Base-by-base conservation (phyloP, 2,888 invertebrate genomes). In the Alloscopus bannaensis region DNA sequence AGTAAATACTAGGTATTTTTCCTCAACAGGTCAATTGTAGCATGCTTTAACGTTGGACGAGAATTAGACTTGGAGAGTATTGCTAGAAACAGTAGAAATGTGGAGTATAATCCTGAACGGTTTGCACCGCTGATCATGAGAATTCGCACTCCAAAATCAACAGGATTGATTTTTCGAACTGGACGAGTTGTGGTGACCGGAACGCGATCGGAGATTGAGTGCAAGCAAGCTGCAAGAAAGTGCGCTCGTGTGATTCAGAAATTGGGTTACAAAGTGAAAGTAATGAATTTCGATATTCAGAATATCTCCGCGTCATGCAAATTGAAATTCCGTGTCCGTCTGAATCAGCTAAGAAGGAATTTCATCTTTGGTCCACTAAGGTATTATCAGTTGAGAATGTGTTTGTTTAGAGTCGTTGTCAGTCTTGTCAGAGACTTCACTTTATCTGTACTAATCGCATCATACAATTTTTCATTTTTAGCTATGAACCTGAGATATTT, bases 271-370 rank as follows among this genome's bases (percentile, higher is more conserved):
- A 87, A 88, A 13, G 84, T 90, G 90, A 85, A 85, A 88, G 26
- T 78, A n/a, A n/a, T 66, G 65, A 90, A 90, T 80, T 90, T 90
- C 85, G 90, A 91, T 87, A 90, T 91, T 70, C 91, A 91, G 87
- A 92, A 92, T 86, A 91, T 92, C 90, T 91, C 91, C 18, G 91
- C 91, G 2, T 90, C 90, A 75, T 91, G 91, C 87, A 91, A 91
- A 86, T 91, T 92, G 0, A 90, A 90, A 83, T 91, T 92, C 87
- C 91, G 91, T 2, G 91, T 91, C 64, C 89, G 91, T 62, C 87
- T 91, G 29, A 91, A 91, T 87, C 90, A 91, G 16, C 87, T 91
- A n/a, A 90, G 60, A 6, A 18, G 26, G 11, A 66, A 79, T 36
- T 66, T 16, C 11, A 3, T 71, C 20, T 71, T 40, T 42, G 66